Base-by-base conservation (phyloP, 2,888 invertebrate species). In the Cinara cedri region DNA sequence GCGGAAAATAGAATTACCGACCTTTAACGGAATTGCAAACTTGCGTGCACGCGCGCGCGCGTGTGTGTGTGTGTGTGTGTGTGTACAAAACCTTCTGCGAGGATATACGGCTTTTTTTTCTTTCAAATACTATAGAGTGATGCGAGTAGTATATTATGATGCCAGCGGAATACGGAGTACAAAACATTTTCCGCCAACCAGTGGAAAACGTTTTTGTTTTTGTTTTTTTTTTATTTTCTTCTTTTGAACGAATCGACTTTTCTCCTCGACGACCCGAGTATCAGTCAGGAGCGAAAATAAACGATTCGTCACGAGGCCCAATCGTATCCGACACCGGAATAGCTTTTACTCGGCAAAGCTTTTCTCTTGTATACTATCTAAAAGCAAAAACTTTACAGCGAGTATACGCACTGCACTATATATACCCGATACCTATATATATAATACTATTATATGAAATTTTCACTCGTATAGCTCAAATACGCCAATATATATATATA, bases 1-100 rank as follows among this genome's bases (percentile, higher is more conserved):
- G 42, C 10, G 49, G 19, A 16, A 65, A 75, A 75, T 24, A 16
- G 63, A 54, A 62, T 57, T 55, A 60, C 68, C 49, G 46, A 78
- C 78, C 78, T 78, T 78, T 78, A 78, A 42, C 68, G 51, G 34
- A 78, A 78, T 78, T 78, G 70, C 74, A 13, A 65, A 54, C 63
- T 34, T 42, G n/a, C n/a, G n/a, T n/a, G n/a, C n/a, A n/a, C n/a
- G n/a, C 42, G 70, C 42, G 14, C 9, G 55, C 10, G 10, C 9
- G 6, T 42, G 10, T 14, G 11, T 9, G 19, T 19, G 14, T 1
- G 49, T 1, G 19, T 11, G 46, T 14, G 34, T 54, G 26, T 14
- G 54, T 19, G 24, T 51, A 44, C 44, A 21, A 49, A 24, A 49
- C 26, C 68, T n/a, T 26, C 34, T 14, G 24, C 55, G 49, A n/a